Percentiles rank a stretch among this genome's conserved stretches.
Evolutionary conservation across 2,888 invertebrate species (phyloP).

Genomic region (Ashinkailepas kermadecensis): DNA sequence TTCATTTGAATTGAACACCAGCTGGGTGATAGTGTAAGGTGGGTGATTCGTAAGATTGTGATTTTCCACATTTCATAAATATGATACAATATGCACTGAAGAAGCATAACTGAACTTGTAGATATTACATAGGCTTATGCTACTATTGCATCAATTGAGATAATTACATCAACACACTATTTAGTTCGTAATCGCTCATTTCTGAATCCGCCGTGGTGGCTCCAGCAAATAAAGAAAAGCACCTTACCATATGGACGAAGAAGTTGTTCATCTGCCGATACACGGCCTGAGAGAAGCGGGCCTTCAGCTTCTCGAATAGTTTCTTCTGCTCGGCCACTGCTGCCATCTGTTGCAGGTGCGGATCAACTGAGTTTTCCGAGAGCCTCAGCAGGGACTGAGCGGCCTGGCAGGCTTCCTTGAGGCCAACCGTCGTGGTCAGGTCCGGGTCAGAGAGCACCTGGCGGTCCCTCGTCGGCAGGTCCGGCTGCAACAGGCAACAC

Average conservation of each 20-base stretch:
- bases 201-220: no score
- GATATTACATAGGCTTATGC: no score
- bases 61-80: no score
- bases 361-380: conserved; percentile 1
- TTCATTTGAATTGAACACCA: no score
- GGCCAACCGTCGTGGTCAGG: conserved; percentile 55
- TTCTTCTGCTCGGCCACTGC: conserved; percentile 75
- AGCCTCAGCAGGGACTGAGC: conserved; percentile 1
- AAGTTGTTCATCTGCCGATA: conserved; percentile 87
- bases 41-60: no score
- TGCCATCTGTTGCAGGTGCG: conserved; percentile 14
- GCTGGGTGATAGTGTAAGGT: no score
- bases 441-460: conserved; percentile 63
- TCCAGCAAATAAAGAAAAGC: conserved; percentile 23
- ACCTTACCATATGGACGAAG: conserved; percentile 67
- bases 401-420: conserved; percentile 48
- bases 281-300: conserved; percentile 71
- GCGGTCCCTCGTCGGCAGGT: conserved; percentile 59
- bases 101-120: no score
- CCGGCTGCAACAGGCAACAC: conserved; percentile 47
- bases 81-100: no score
- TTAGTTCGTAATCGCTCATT: no score
- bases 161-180: no score
- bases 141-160: no score
- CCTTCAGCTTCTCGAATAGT: conserved; percentile 65